phyloP scores from a whole-genome alignment of 2,113 vertebrate species.

The Myrmecophaga tridactyla region DNA sequence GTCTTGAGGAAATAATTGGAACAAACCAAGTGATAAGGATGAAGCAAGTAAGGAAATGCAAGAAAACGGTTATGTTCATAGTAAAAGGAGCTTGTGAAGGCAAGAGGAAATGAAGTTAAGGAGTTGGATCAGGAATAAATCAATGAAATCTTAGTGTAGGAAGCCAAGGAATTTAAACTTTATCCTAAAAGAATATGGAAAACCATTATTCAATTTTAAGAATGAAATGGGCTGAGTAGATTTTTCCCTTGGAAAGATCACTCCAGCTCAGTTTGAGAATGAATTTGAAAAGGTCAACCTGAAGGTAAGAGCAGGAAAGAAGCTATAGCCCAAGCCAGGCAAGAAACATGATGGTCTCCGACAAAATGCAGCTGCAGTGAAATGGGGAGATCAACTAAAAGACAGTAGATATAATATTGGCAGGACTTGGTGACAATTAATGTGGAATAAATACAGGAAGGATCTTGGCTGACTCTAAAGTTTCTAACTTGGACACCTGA shows the following conservation, averaged over 20 bases:
- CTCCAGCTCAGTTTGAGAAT: neutral
- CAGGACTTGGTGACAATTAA: neutral
- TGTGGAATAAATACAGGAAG: neutral
- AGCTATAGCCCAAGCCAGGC: neutral
- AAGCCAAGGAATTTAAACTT: neutral
- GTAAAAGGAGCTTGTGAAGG: neutral
- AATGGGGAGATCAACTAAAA: neutral
- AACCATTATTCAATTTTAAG: neutral
- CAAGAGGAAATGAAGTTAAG: neutral
- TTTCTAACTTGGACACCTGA: neutral
- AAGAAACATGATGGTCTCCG: neutral
- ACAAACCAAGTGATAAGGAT: neutral
- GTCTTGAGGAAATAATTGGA: neutral
- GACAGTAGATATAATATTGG: neutral
- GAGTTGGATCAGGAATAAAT: neutral
- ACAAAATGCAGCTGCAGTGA: neutral
- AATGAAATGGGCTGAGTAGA: neutral
- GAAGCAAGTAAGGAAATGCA: neutral
- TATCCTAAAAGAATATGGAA: neutral
- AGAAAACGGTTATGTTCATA: neutral
- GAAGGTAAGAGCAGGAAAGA: neutral
- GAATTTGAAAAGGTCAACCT: neutral
- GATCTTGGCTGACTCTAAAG: neutral
- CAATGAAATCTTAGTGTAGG: neutral
- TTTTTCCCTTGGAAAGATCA: neutral